Conservation (phyloP, 2,888 invertebrate genomes). For the Diogma glabrata region DNA sequence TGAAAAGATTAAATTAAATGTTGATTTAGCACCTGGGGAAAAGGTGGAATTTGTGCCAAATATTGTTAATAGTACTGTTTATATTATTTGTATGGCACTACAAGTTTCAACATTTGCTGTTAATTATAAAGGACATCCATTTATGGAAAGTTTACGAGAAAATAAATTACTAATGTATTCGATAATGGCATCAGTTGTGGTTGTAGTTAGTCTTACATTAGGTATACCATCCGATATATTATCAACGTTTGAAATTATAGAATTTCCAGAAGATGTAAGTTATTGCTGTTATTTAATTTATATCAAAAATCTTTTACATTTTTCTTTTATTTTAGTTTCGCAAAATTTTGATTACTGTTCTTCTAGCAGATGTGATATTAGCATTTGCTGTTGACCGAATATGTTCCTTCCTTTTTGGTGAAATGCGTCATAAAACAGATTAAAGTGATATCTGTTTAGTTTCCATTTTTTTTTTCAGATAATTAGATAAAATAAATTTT, state of each 20-base stretch:
- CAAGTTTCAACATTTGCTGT: constrained; percentile 98
- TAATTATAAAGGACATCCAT: constrained; percentile 97
- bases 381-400: constrained; percentile 76
- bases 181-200: constrained; percentile 66
- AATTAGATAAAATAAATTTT: no score
- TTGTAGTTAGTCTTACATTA: constrained; percentile 73
- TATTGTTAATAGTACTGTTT: constrained; percentile 94
- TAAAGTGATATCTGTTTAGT: no score
- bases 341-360: constrained; percentile 64
- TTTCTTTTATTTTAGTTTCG: constrained; percentile 67
- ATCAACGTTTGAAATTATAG: constrained; percentile 87
- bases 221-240: constrained; percentile 78
- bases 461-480: no score
- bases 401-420: constrained; percentile 78
- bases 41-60: constrained; percentile 86
- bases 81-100: constrained; percentile 93
- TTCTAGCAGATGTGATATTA: constrained; percentile 74
- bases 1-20: constrained; percentile 45
- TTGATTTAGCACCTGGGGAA: constrained; percentile 50
- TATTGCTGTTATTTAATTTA: constrained; percentile 10
- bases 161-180: constrained; percentile 91
- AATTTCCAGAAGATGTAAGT: constrained; percentile 82
- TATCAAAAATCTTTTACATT: constrained; percentile 7
- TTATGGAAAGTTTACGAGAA: constrained; percentile 91
- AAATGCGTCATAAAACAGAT: constrained; percentile 46